Percentiles rank a stretch among this genome's conserved stretches.
Evolutionary conservation across 2,113 vertebrate species (phyloP).

Genomic region (Halichoerus grypus): DNA sequence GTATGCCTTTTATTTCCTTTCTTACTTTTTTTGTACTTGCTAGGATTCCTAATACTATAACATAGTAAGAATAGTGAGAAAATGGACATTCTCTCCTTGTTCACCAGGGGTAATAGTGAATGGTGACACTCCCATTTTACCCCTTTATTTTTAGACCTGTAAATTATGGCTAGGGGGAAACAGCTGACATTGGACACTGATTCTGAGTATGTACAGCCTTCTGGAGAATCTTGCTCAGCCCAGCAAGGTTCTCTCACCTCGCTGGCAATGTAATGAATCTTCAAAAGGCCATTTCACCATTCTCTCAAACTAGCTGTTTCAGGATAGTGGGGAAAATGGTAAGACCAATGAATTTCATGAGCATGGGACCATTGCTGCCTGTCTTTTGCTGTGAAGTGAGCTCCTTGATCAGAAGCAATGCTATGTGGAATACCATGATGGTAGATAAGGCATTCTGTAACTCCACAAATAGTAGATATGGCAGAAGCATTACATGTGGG

Average conservation of each 20-base stretch:
- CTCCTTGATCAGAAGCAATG: not conserved
- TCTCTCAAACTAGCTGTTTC: not conserved
- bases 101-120: not conserved
- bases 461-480: not conserved
- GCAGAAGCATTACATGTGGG: not conserved
- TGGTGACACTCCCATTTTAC: not conserved
- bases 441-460: not conserved
- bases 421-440: not conserved
- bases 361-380: not conserved
- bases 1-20: not conserved
- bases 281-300: not conserved
- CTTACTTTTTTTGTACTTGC: not conserved
- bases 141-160: not conserved
- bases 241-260: not conserved
- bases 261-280: not conserved
- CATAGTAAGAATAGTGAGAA: not conserved
- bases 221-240: not conserved
- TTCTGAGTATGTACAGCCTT: not conserved
- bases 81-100: not conserved
- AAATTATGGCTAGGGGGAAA: not conserved
- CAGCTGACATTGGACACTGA: not conserved
- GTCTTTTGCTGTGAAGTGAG: not conserved
- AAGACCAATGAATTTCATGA: not conserved
- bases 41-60: not conserved
- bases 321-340: not conserved